Conservation (phyloP, 2,888 invertebrate species). For the Suillia variegata region DNA sequence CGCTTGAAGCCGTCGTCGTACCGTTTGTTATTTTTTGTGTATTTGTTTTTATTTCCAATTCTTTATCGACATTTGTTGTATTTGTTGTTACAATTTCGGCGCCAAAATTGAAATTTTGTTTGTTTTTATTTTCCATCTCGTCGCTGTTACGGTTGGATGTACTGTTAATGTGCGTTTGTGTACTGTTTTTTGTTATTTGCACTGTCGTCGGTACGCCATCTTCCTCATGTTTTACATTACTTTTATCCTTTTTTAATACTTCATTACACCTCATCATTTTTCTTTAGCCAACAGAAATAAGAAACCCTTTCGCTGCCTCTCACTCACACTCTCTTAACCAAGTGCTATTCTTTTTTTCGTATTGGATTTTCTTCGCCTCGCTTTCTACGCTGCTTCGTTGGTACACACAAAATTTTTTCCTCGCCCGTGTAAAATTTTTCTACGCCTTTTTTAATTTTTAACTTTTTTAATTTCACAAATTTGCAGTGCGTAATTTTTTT, state of each 20-base stretch:
- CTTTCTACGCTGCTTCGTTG: constrained; percentile 51
- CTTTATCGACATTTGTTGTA: constrained; percentile 25
- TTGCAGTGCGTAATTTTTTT: too few species aligned
- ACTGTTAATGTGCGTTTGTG: too few species aligned
- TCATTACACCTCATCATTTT: constrained; percentile 40
- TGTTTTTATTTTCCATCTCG: constrained; percentile 25
- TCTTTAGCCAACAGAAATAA: constrained; percentile 40
- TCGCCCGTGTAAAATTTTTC: constrained; percentile 36
- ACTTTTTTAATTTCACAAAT: too few species aligned
- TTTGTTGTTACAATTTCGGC: constrained; percentile 46
- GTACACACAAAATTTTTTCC: constrained; percentile 55
- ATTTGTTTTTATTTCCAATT: constrained; percentile 28
- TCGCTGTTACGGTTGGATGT: neutral
- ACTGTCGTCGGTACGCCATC: too few species aligned
- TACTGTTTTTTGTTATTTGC: too few species aligned
- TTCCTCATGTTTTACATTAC: too few species aligned
- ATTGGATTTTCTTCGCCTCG: constrained; percentile 42
- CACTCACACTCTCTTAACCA: too few species aligned
- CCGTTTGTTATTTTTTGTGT: constrained; percentile 9
- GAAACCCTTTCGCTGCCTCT: constrained; percentile 29
- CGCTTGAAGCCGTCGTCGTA: constrained; percentile 19
- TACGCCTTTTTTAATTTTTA: constrained; percentile 28
- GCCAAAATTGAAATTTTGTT: constrained; percentile 50
- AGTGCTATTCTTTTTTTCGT: constrained; percentile 31
- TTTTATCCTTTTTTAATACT: neutral